phyloP scores from a whole-genome alignment of 2,888 invertebrate genomes.

The Monopis laevigella region DNA sequence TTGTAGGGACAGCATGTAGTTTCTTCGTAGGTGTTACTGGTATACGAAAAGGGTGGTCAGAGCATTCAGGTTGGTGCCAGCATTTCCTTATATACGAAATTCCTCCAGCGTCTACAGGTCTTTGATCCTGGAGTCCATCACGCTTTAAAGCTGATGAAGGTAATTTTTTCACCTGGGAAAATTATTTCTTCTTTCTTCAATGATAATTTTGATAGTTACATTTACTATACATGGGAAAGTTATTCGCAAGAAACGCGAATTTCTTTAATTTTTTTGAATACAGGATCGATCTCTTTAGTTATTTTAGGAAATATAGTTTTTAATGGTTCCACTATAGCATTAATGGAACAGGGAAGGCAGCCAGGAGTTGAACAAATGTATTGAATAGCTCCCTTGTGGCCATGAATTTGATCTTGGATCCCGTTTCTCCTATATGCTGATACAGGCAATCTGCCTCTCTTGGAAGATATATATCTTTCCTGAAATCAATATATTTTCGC shows the following conservation, averaged over 20 bases:
- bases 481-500: conserved; percentile 57
- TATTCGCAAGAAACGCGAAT: no score
- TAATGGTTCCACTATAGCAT: conserved; percentile 40
- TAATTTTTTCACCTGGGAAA: conserved; percentile 42
- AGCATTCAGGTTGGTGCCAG: conserved; percentile 38
- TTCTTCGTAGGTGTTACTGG: conserved; percentile 47
- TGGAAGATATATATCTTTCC: conserved; percentile 57
- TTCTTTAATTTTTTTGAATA: conserved; percentile 31
- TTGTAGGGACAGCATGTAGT: conserved; percentile 31
- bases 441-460: conserved; percentile 45
- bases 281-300: conserved; percentile 39
- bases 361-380: conserved; percentile 35
- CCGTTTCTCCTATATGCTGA: conserved; percentile 50
- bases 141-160: conserved; percentile 51
- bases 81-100: conserved; percentile 47
- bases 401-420: conserved; percentile 52
- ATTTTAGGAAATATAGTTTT: conserved; percentile 34
- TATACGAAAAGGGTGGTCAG: conserved; percentile 34
- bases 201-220: no score
- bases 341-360: conserved; percentile 27
- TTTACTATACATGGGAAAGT: no score
- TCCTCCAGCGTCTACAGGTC: conserved; percentile 43
- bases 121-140: conserved; percentile 54
- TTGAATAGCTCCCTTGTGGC: conserved; percentile 48
- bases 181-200: no score